Conservation (phyloP, 1,140 invertebrate species). For the Frieseomelitta varia region DNA sequence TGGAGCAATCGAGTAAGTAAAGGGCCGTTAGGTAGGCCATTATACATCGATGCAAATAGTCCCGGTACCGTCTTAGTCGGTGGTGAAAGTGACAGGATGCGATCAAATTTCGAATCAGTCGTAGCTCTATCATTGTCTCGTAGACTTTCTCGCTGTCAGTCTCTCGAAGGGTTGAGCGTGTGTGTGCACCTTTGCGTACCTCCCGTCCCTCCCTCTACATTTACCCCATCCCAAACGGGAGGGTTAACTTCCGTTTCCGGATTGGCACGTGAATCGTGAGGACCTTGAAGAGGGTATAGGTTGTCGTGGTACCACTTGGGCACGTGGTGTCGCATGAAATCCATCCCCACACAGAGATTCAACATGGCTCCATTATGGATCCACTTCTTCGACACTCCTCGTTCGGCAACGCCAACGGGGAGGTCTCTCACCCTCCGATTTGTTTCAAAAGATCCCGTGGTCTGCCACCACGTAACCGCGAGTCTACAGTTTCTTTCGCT, state of each 20-base stretch:
- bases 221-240: constrained; percentile 52
- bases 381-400: constrained; percentile 12
- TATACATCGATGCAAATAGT: not conserved
- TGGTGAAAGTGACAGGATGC: constrained; percentile 20
- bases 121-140: constrained; percentile 37
- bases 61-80: not conserved
- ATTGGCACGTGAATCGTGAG: constrained; percentile 73
- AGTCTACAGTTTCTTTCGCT: not conserved
- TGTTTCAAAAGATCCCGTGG: constrained; percentile 21
- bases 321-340: constrained; percentile 76
- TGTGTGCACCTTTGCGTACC: constrained; percentile 53
- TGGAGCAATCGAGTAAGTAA: not conserved
- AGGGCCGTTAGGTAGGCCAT: too few species aligned
- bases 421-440: constrained; percentile 35
- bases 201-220: constrained; percentile 10
- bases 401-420: constrained; percentile 61
- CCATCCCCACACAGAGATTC: constrained; percentile 65
- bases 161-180: constrained; percentile 77
- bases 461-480: not conserved
- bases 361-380: constrained; percentile 49
- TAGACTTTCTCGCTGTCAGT: constrained; percentile 27
- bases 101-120: constrained; percentile 72
- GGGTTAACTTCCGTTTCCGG: constrained; percentile 79
- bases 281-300: constrained; percentile 71
- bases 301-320: constrained; percentile 74